Conservation (phyloP, 2,113 vertebrate genomes). For the Pachyramphus minor region DNA sequence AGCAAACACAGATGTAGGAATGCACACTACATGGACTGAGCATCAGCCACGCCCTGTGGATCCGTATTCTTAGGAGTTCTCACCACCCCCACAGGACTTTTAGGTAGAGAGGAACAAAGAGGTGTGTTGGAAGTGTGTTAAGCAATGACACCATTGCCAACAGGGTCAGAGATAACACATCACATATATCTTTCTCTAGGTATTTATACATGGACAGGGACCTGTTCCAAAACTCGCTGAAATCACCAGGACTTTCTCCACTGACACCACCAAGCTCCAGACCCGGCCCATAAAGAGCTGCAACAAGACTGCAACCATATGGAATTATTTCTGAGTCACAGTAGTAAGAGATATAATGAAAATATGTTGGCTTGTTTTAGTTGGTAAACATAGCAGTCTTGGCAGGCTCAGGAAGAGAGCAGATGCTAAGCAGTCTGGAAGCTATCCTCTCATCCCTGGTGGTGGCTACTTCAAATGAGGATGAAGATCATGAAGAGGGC, state of each 20-base stretch:
- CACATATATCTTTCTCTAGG: not conserved
- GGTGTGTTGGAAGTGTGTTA: not conserved
- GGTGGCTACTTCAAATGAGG: not conserved
- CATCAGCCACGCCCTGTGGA: not conserved
- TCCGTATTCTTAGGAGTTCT: rapidly evolving
- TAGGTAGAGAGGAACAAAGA: not conserved
- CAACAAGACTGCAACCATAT: constrained; percentile 29
- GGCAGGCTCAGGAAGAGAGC: not conserved
- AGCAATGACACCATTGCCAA: not conserved
- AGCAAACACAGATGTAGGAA: not conserved
- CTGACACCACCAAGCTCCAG: not conserved
- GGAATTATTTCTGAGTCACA: constrained; percentile 35
- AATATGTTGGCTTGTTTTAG: constrained; percentile 38
- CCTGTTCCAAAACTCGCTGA: not conserved
- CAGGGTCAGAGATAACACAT: not conserved
- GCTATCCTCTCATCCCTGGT: not conserved
- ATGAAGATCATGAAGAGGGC: not conserved
- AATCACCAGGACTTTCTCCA: not conserved
- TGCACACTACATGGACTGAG: not conserved
- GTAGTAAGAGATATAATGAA: constrained; percentile 14
- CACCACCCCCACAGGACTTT: not conserved
- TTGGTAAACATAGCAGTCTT: constrained; percentile 7
- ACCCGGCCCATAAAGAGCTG: not conserved
- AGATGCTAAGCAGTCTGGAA: not conserved
- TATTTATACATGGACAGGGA: not conserved